Conservation (phyloP, 2,888 invertebrate species). For the Cryptus armator region DNA sequence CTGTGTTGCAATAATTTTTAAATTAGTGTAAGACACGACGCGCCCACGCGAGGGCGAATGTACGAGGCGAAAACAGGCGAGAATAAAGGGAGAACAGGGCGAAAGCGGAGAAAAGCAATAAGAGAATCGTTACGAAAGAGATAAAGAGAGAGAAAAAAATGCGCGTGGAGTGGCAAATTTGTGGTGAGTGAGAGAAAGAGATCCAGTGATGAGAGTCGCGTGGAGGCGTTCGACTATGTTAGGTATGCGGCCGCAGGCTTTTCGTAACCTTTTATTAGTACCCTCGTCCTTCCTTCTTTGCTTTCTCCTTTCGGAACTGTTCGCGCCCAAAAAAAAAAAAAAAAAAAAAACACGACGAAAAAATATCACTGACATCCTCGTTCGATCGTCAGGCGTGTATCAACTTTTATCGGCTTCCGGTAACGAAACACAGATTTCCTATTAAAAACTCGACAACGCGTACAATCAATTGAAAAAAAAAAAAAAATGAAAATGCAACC, state of each 20-base stretch:
- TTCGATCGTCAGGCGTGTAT: conserved; percentile 42
- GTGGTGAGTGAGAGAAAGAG: conserved; percentile 33
- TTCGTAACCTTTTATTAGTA: conserved; percentile 78
- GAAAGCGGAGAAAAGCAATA: conserved; percentile 26
- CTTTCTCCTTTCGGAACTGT: conserved; percentile 41
- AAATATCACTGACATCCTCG: conserved; percentile 73
- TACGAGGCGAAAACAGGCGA: neutral
- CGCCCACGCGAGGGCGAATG: conserved; percentile 3
- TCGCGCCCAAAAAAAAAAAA: conserved; percentile 12
- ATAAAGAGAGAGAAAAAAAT: conserved; percentile 26
- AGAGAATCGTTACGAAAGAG: conserved; percentile 18
- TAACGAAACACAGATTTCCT: neutral
- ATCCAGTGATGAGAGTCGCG: conserved; percentile 76
- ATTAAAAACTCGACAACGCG: conserved; percentile 12
- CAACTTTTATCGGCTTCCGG: conserved; percentile 15
- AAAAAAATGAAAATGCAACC: conserved; percentile 30
- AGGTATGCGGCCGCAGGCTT: conserved; percentile 76
- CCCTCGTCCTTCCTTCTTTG: conserved; percentile 57
- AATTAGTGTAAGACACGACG: neutral
- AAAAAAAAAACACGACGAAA: conserved; percentile 28
- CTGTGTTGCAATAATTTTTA: neutral
- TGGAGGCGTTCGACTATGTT: conserved; percentile 81
- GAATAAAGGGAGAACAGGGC: conserved; percentile 10
- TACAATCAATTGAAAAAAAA: conserved; percentile 29
- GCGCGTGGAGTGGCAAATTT: conserved; percentile 11